Base-by-base conservation (phyloP, 2,888 invertebrate species). In the Pterostichus madidus region DNA sequence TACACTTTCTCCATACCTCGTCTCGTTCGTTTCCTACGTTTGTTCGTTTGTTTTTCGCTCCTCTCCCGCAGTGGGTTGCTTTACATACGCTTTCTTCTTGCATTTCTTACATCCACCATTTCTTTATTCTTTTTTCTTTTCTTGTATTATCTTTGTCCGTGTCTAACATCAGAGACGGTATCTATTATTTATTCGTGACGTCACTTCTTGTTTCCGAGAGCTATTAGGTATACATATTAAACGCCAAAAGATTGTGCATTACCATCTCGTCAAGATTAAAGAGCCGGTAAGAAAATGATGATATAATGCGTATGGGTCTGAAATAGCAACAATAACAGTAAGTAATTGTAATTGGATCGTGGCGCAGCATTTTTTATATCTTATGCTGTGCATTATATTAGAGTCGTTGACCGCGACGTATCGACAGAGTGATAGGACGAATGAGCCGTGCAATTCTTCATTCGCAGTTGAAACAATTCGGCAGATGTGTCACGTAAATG, bases 151-250 rank as follows among this genome's bases (percentile, higher is more conserved):
- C 13, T 73, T 73, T 61, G 35, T 73, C 32, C 46, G 17, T 44
- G 73, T 73, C 73, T 53, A 56, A 80, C 73, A 73, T 73, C 53
- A 52, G 56, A 80, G 75, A 75, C 56, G 81, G 49, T 61, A 81
- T 81, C 80, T 81, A 75, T 75, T 81, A 75, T 81, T 75, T 75
- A 81, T 81, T 75, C 59, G 75, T 56, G 75, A 81, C 81, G 46
- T 81, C 59, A 61, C 61, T 81, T 81, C 81, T 75, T 80, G 73
- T 73, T 73, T 80, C 56, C 56, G 10, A 71, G 73, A 73, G 81
- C 80, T 80, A 80, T 80, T 52, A 80, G 49, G 49, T 80, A 53
- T 80, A 80, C 71, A 80, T 80, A 80, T 80, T 80, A 71, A 80
- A 71, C 68, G 80, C 53, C 17, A 52, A 15, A 80, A 80, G 35